phyloP scores from a whole-genome alignment of 2,888 invertebrate species.

The Theodoxus fluviatilis region DNA sequence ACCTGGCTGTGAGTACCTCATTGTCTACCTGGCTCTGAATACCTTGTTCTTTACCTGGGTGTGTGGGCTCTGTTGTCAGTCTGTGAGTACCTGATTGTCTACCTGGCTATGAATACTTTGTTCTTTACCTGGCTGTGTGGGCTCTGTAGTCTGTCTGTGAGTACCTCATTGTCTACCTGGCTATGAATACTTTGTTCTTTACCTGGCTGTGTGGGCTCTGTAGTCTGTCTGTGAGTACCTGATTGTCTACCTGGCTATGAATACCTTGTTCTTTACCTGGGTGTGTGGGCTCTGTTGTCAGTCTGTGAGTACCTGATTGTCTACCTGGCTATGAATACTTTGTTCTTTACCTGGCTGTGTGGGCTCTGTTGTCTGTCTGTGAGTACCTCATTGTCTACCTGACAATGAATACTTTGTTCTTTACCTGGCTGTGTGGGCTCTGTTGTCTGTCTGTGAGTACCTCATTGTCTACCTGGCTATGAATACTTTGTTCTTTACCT shows the following conservation, averaged over 20 bases:
- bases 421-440: neutral
- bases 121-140: neutral
- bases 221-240: no score
- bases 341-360: neutral
- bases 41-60: neutral
- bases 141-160: constrained; percentile 78
- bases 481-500: neutral
- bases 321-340: neutral
- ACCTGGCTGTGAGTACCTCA: constrained; percentile 73
- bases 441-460: constrained; percentile 74
- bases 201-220: neutral
- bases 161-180: constrained; percentile 29
- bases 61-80: no score
- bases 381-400: no score
- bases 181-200: neutral
- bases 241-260: no score
- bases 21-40: neutral
- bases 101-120: no score
- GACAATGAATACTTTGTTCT: no score
- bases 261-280: neutral
- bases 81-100: no score
- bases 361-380: no score
- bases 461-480: neutral
- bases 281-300: no score
- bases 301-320: constrained; percentile 68